These are phyloP conservation scores for Disparrhopalites patrizii DNA, from an alignment of 2,888 invertebrate genomes.

Conservation along the genomic window DNA sequence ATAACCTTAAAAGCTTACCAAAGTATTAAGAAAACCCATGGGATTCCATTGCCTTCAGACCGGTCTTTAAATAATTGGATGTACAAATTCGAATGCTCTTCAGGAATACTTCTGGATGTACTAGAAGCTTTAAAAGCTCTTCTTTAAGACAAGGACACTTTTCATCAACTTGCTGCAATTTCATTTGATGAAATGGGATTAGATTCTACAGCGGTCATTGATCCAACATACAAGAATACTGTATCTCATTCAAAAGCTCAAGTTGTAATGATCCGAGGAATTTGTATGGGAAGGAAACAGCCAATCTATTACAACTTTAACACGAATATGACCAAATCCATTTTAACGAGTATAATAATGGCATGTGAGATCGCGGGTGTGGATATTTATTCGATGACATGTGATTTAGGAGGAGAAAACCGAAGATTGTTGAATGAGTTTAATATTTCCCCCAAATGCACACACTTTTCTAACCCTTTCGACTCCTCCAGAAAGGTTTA, in stretches of 20 bases:
- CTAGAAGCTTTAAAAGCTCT: background rate
- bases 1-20: background rate
- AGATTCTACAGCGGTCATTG: background rate
- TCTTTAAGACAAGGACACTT: background rate
- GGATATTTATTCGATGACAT: too few relatives aligned
- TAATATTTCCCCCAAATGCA: background rate
- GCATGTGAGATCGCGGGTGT: too few relatives aligned
- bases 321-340: too few relatives aligned
- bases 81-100: background rate
- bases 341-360: too few relatives aligned
- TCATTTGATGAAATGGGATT: conserved; percentile 20
- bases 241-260: conserved; percentile 10
- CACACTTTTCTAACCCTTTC: conserved; percentile 28
- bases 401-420: too few relatives aligned
- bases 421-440: too few relatives aligned
- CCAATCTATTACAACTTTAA: conserved; percentile 24
- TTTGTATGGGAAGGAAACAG: conserved; percentile 23
- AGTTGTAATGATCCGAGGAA: conserved; percentile 19
- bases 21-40: background rate
- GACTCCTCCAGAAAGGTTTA: conserved; percentile 21
- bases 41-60: background rate
- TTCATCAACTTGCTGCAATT: background rate
- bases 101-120: conserved; percentile 2
- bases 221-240: background rate
- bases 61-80: background rate